These are phyloP conservation scores for Resseliella maxima DNA, from an alignment of 2,888 invertebrate species.

Conservation along the genomic window DNA sequence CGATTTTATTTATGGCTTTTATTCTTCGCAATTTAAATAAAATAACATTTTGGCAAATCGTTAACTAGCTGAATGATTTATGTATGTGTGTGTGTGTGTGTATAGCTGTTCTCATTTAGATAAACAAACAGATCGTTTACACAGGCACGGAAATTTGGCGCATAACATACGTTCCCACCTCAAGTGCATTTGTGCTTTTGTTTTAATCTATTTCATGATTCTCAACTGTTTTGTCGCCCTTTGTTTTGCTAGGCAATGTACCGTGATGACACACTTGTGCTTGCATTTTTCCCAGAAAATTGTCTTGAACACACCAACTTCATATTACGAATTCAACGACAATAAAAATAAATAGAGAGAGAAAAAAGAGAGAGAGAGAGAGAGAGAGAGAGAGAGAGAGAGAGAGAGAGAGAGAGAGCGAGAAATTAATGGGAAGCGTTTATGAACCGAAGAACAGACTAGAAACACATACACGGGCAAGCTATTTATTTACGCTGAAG, in stretches of 20 bases:
- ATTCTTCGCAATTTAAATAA: neutral
- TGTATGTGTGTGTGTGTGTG: neutral
- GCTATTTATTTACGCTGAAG: neutral
- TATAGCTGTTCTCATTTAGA: conserved; percentile 2
- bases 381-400: no score
- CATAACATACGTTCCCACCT: neutral
- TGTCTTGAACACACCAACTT: neutral
- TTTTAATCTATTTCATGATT: neutral
- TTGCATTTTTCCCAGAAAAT: neutral
- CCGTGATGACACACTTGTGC: conserved; percentile 11
- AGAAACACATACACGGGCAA: no score
- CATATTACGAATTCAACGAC: neutral
- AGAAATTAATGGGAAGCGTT: no score
- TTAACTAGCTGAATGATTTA: conserved; percentile 17
- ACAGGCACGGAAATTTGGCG: neutral
- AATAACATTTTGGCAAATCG: neutral
- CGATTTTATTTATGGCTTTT: conserved; percentile 41
- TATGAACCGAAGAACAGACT: neutral
- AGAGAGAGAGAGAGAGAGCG: no score
- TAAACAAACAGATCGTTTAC: conserved; percentile 37
- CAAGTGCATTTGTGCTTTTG: conserved; percentile 30
- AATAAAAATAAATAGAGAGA: neutral
- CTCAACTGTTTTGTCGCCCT: neutral
- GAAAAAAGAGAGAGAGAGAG: no score
- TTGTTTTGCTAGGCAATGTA: neutral